phyloP scores from a whole-genome alignment of 2,888 invertebrate genomes.

The Epiblema foenella region DNA sequence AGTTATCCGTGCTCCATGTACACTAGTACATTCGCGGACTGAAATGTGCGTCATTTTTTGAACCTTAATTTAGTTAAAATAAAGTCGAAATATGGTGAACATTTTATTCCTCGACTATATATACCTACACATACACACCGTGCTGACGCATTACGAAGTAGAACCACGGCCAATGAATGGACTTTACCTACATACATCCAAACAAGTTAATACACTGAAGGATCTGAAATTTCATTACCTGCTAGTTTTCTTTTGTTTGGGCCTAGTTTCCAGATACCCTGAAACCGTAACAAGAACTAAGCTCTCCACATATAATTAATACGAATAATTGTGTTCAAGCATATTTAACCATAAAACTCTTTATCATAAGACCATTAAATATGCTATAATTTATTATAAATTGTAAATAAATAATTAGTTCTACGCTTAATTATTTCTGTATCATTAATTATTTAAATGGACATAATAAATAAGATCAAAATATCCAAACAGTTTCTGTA shows the following conservation, averaged over 20 bases:
- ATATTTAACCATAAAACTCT: conserved; percentile 14
- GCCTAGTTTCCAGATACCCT: background rate
- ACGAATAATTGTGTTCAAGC: conserved; percentile 38
- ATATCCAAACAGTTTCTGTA: conserved; percentile 80
- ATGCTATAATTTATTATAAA: conserved; percentile 69
- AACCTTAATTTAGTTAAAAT: too few species aligned
- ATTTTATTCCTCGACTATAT: too few species aligned
- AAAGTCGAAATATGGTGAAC: too few species aligned
- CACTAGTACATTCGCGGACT: too few species aligned
- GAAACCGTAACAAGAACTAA: background rate
- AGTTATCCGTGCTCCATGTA: too few species aligned
- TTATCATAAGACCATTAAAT: conserved; percentile 29
- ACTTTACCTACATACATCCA: too few species aligned
- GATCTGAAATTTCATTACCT: background rate
- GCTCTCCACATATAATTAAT: conserved; percentile 18
- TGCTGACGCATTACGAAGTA: too few species aligned
- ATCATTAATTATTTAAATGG: conserved; percentile 76
- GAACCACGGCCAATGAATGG: too few species aligned
- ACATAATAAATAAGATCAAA: conserved; percentile 74
- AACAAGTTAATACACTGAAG: too few species aligned
- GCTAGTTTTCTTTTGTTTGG: background rate
- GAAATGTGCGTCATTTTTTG: too few species aligned
- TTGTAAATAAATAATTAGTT: conserved; percentile 79
- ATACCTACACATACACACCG: too few species aligned
- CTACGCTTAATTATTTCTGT: conserved; percentile 68